A percentile compares a stretch with the other conserved stretches of the same genome.
Conservation (phyloP, 1,140 invertebrate species). For the Drosophila mauritiana region DNA sequence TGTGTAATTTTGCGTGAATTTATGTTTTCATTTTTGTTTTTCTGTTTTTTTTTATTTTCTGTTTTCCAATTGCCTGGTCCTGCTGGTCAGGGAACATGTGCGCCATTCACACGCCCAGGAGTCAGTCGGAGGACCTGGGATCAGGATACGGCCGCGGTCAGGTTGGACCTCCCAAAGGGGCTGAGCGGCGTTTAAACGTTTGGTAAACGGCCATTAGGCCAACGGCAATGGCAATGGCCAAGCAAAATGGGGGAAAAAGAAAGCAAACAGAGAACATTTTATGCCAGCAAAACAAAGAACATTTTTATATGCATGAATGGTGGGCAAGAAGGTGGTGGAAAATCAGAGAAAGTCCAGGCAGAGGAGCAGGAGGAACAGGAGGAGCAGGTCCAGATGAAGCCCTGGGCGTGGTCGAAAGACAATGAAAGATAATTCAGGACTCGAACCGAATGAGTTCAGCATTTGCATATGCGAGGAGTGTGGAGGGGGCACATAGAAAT, state of each 20-base stretch:
- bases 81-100: constrained; percentile 53
- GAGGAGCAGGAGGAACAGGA: not conserved
- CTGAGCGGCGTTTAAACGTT: constrained; percentile 59
- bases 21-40: constrained; percentile 59
- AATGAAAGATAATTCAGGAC: constrained; percentile 48
- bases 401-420: constrained; percentile 53
- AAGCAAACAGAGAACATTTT: constrained; percentile 18
- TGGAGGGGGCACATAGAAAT: not conserved
- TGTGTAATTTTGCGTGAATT: constrained; percentile 77
- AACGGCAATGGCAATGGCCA: constrained; percentile 29
- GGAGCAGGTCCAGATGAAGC: constrained; percentile 8
- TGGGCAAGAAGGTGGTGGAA: not conserved
- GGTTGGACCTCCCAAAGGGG: constrained; percentile 19
- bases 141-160: constrained; percentile 13
- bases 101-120: constrained; percentile 62
- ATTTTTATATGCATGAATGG: constrained; percentile 33
- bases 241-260: constrained; percentile 2
- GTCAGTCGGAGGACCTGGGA: not conserved
- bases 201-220: constrained; percentile 70
- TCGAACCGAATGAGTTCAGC: constrained; percentile 16
- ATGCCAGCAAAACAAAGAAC: constrained; percentile 31
- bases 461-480: constrained; percentile 29
- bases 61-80: not conserved
- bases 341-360: too few species aligned
- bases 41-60: constrained; percentile 6